Evolutionary conservation across 2,888 invertebrate genomes (phyloP), one percentile per base, ranked within the genome.

Genomic region (Amitus sp.): DNA sequence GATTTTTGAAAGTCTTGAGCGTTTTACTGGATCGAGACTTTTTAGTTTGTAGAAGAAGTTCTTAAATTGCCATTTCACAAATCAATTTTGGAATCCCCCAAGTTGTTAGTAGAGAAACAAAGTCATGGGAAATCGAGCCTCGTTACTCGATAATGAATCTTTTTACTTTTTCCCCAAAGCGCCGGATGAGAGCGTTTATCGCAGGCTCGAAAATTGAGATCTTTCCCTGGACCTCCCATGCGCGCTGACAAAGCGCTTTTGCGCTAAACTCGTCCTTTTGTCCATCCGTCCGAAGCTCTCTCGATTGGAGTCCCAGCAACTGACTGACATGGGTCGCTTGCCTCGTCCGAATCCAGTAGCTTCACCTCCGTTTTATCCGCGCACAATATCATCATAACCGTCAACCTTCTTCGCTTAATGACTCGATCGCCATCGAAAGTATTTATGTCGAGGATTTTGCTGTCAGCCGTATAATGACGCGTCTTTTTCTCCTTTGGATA

Each of bases 191-290:
- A 68, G 68, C 67, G 62, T 71, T 70, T 65, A 61, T 50, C 20
- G 47, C 66, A 59, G 50, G 55, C 64, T 69, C 72, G 68, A 74
- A 74, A 73, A 74, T 75, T 75, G 67, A 66, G 69, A 70, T 70
- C 72, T 65, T 58, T 67, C 69, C 67, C 61, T 40, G 69, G 79
- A 80, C 79, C 79, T 80, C 79, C 79, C 79, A 73, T 66, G 68
- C 68, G 54, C 65, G 63, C 67, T 80, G 80, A 80, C 76, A 61
- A 60, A 66, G 80, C 78, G 67, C 63, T 72, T 73, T 63, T 66
- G 67, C 68, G 63, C 68, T 65, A 69, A 72, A 74, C 73, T 74
- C 71, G 69, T 68, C 66, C 71, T 70, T 68, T 78, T 78, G 75
- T 77, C 69, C 69, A 69, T 73, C 72, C 62, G 18, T 53, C 37